Evolutionary conservation across 2,113 vertebrate species (phyloP).

Genomic region (Panurus biarmicus): DNA sequence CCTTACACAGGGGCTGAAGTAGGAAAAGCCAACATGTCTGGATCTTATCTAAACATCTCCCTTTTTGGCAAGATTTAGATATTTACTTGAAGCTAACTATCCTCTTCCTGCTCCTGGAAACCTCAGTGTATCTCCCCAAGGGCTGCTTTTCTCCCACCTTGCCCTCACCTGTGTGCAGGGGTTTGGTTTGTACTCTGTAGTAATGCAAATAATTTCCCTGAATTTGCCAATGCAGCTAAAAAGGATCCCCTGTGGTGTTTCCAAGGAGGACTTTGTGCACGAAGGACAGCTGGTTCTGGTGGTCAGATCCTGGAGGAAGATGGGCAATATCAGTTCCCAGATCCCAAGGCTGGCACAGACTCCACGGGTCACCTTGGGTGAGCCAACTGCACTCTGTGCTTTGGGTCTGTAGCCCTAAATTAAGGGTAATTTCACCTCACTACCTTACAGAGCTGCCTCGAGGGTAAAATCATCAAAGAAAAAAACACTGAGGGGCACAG

Average conservation of each 20-base stretch:
- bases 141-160: background rate
- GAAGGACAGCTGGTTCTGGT: background rate
- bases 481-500: accelerated
- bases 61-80: background rate
- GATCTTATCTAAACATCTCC: background rate
- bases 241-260: background rate
- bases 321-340: background rate
- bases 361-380: accelerated
- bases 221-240: background rate
- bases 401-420: background rate
- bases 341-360: background rate
- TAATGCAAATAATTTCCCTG: background rate
- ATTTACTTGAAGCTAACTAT: background rate
- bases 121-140: background rate
- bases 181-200: background rate
- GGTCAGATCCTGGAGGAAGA: too few species aligned
- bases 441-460: accelerated
- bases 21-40: background rate
- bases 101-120: background rate
- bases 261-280: background rate
- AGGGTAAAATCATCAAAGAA: background rate
- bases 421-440: background rate
- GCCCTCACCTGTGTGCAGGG: background rate
- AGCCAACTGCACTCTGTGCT: background rate
- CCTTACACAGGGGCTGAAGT: background rate